Percentiles rank a stretch among this genome's conserved stretches.
phyloP scores from a whole-genome alignment of 2,888 invertebrate species.

The Synanthedon andrenaeformis region DNA sequence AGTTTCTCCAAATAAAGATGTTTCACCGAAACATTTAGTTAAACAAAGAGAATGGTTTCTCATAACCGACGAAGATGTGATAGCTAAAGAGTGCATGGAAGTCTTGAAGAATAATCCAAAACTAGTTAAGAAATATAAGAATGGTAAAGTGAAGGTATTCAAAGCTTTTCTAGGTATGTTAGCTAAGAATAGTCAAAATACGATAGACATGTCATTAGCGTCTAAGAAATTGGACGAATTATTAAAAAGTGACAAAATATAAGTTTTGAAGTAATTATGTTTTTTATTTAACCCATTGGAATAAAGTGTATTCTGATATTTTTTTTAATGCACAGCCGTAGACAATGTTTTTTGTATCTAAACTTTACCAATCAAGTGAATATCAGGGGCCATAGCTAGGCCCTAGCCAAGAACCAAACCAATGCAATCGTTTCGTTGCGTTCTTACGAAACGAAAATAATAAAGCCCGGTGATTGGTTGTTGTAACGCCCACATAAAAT shows the following conservation, averaged over 20 bases:
- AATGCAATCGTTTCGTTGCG: no score
- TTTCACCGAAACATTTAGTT: constrained; percentile 61
- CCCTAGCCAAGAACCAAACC: no score
- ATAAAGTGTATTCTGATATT: no score
- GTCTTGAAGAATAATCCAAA: constrained; percentile 75
- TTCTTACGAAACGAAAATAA: no score
- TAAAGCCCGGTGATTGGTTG: no score
- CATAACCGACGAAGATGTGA: constrained; percentile 71
- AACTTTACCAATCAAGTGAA: no score
- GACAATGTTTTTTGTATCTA: no score
- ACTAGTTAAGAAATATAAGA: constrained; percentile 74
- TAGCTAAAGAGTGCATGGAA: constrained; percentile 71
- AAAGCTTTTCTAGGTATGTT: constrained; percentile 74
- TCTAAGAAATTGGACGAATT: constrained; percentile 72
- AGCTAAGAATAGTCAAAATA: constrained; percentile 69
- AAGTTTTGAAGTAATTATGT: not conserved
- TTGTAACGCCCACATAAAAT: no score
- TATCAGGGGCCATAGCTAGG: no score
- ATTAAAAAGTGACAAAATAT: constrained; percentile 50
- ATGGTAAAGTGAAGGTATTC: constrained; percentile 78
- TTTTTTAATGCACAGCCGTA: no score
- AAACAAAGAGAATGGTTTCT: constrained; percentile 73
- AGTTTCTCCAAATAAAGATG: constrained; percentile 21
- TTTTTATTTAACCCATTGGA: not conserved
- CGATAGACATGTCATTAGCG: constrained; percentile 76